Evolutionary conservation across 2,888 invertebrate genomes (phyloP).

Genomic region (Tinea semifulvella): DNA sequence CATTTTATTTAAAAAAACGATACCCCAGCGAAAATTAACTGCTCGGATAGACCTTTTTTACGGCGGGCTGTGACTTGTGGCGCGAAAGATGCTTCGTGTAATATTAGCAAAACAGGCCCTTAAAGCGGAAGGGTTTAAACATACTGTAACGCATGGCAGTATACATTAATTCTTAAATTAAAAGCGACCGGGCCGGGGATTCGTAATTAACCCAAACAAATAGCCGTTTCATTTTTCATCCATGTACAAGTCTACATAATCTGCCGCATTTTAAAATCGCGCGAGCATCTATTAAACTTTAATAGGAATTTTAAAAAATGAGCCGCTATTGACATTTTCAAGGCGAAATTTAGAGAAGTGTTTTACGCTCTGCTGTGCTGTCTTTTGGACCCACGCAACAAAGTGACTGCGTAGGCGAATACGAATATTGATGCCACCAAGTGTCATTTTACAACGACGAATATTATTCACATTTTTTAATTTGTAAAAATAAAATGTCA

Average conservation of each 20-base stretch:
- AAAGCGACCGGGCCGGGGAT: conserved; percentile 35
- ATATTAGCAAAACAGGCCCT: conserved; percentile 42
- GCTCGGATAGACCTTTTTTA: conserved; percentile 45
- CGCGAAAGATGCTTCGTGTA: conserved; percentile 24
- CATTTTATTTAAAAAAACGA: conserved; percentile 48
- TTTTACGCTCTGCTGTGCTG: conserved; percentile 20
- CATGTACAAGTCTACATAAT: neutral
- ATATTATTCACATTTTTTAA: too few relatives aligned
- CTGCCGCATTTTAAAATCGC: too few relatives aligned
- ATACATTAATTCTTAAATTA: conserved; percentile 43
- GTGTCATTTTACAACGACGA: conserved; percentile 34
- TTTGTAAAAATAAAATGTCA: too few relatives aligned
- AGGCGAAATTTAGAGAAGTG: conserved; percentile 36
- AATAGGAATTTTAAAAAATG: too few relatives aligned
- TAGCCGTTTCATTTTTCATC: conserved; percentile 16
- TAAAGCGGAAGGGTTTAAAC: conserved; percentile 35
- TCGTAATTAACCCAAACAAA: conserved; percentile 38
- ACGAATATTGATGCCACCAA: conserved; percentile 41
- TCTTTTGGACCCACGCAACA: conserved; percentile 28
- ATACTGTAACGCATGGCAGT: conserved; percentile 40
- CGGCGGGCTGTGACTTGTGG: conserved; percentile 25
- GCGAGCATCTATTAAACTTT: conserved; percentile 28
- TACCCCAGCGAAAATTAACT: conserved; percentile 43
- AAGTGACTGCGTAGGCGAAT: conserved; percentile 34
- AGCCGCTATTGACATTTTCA: too few relatives aligned